Evolutionary conservation across 92 coral and sea anemone species (phyloP), one percentile per base, ranked within the genome.

Genomic region (Phymanthus crucifer): DNA sequence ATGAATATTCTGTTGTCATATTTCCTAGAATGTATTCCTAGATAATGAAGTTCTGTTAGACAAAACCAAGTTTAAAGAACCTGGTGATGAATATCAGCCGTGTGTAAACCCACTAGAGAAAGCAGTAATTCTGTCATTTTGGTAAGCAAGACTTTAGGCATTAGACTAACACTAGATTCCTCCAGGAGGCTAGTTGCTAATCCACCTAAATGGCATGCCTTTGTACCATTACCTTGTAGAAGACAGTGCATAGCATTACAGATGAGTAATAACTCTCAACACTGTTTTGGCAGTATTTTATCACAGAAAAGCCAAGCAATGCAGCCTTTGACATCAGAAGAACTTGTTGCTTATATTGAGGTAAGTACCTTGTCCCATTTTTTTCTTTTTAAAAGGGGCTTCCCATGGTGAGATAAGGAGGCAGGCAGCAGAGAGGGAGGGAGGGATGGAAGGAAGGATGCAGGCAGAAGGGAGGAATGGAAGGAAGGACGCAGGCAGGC

Each of bases 271-370:
- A 37, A 1, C 1, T n/a, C 57, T 77, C 71, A 67, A n/a, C n/a
- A n/a, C n/a, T n/a, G n/a, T 70, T 85, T 72, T 84, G 26, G 14
- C 50, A 96, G 99, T 70, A 75, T 85, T 80, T 86, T 89, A 71
- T 83, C 83, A 23, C 93, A 93, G 72, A 96, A 91, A 78, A 84
- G 88, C 66, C 97, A 96, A 74, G 99, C 99, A 52, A 80, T 75
- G 40, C 90, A 91, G 58, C 83, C 81, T 72, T 92, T 96, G 27
- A 84, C 90, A 26, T 84, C 87, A 56, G 98, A 96, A 78, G 97
- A 93, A 77, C 83, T 96, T 70, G 40, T 93, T 24, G 94, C 99
- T 11, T 88, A 90, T 75, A 71, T 85, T 23, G 93, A 94, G 91
- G 96, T 94, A 40, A 66, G 64, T 13, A 31, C 9, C 29, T 21